phyloP scores from a whole-genome alignment of 2,797 vertebrate genomes.

The Ceyx erithaca region DNA sequence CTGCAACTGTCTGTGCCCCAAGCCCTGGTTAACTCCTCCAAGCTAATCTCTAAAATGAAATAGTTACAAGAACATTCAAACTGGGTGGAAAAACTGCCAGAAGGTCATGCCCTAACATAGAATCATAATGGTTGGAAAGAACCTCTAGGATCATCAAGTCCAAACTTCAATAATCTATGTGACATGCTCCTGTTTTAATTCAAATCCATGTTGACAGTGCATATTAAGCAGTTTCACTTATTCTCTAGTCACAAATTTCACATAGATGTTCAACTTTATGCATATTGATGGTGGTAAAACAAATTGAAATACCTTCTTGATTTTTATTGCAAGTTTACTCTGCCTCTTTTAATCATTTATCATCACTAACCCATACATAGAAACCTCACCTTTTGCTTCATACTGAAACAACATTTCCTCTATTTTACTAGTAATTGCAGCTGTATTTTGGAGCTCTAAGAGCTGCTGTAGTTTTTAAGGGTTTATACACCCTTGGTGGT shows the following conservation, averaged over 20 bases:
- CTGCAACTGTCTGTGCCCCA: background rate
- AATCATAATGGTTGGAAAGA: no score
- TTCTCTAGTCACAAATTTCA: background rate
- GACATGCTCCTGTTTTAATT: background rate
- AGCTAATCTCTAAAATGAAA: background rate
- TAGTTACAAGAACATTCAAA: background rate
- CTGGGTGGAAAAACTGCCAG: background rate
- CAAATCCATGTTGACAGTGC: background rate
- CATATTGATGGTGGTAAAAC: background rate
- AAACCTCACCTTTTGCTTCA: background rate
- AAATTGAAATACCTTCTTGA: background rate
- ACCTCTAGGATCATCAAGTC: no score
- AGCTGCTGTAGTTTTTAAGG: background rate
- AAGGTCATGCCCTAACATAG: background rate
- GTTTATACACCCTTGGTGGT: background rate
- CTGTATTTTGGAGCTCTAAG: background rate
- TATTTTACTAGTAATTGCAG: background rate
- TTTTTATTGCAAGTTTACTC: background rate
- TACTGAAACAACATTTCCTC: background rate
- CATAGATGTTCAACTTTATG: background rate
- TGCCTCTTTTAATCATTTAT: background rate
- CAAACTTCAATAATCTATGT: background rate
- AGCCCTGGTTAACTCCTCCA: accelerated
- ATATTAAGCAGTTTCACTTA: background rate
- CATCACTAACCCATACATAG: background rate